Evolutionary conservation across 1,140 invertebrate species (phyloP).

Genomic region (Cardiocondyla obscurior): DNA sequence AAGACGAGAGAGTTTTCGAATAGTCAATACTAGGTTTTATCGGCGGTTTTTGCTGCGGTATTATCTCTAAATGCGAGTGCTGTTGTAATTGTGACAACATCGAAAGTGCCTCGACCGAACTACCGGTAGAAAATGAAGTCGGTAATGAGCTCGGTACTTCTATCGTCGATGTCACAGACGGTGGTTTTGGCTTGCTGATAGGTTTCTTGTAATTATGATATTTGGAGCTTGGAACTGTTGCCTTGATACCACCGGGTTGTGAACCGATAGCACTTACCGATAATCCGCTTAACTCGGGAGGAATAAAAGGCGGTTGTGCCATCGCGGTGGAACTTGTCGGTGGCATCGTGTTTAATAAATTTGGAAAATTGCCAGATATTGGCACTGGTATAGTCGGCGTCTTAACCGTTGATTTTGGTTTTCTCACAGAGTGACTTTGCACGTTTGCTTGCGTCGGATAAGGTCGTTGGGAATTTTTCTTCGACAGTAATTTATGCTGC

Average conservation of each 20-base stretch:
- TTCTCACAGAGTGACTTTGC: slow-evolving; percentile 65
- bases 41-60: slow-evolving; percentile 79
- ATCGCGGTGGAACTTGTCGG: slow-evolving; percentile 31
- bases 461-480: slow-evolving; percentile 75
- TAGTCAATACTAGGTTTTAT: slow-evolving; percentile 68
- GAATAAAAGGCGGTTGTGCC: slow-evolving; percentile 64
- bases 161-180: background rate
- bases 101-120: slow-evolving; percentile 67
- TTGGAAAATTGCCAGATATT: slow-evolving; percentile 57
- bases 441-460: slow-evolving; percentile 20
- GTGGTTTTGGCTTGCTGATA: slow-evolving; percentile 59
- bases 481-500: slow-evolving; percentile 79
- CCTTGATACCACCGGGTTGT: slow-evolving; percentile 6
- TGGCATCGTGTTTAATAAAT: slow-evolving; percentile 54
- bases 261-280: slow-evolving; percentile 71
- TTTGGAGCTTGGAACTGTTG: slow-evolving; percentile 24
- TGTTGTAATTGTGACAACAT: slow-evolving; percentile 86
- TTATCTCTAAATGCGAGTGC: slow-evolving; percentile 87
- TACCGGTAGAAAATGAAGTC: slow-evolving; percentile 50
- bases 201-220: slow-evolving; percentile 66
- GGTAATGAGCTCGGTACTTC: slow-evolving; percentile 59
- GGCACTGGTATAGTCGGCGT: slow-evolving; percentile 45
- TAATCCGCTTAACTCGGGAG: slow-evolving; percentile 73
- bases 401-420: slow-evolving; percentile 55
- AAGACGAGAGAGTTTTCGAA: slow-evolving; percentile 68